These are phyloP conservation scores for Acanthochromis polyacanthus DNA, from an alignment of 2,113 vertebrate species.

Conservation along the genomic window DNA sequence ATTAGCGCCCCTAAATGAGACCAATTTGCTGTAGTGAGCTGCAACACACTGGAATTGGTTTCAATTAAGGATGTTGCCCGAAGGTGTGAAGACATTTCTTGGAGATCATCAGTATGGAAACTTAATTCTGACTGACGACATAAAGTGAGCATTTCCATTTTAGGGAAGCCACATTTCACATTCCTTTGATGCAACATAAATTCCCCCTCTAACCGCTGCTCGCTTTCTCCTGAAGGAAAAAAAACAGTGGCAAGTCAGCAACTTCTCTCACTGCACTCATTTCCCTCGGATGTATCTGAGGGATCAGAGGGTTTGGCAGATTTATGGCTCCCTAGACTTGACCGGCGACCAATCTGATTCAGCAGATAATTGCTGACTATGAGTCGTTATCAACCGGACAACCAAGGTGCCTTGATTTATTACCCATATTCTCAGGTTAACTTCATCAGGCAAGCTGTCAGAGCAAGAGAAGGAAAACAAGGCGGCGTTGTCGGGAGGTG, in stretches of 20 bases:
- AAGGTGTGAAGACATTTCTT: conserved; percentile 1
- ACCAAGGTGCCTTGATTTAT: conserved; percentile 69
- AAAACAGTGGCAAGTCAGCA: conserved; percentile 49
- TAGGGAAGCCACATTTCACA: accelerated
- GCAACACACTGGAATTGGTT: conserved; percentile 14
- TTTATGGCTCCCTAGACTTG: conserved; percentile 63
- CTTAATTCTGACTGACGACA: background rate
- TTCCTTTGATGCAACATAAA: background rate
- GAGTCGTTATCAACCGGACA: conserved; percentile 64
- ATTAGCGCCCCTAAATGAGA: conserved; percentile 14
- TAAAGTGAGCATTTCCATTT: background rate
- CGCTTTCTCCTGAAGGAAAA: background rate
- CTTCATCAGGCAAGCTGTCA: conserved; percentile 61
- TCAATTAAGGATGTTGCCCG: conserved; percentile 19
- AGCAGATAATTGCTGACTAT: conserved; percentile 72
- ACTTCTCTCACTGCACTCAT: conserved; percentile 20
- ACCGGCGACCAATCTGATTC: conserved; percentile 67
- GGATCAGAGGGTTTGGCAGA: conserved; percentile 62
- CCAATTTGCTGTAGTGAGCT: conserved; percentile 6
- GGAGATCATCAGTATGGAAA: conserved; percentile 14
- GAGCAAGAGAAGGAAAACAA: background rate
- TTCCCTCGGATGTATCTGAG: conserved; percentile 42
- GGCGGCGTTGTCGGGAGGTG: background rate
- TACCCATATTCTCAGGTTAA: conserved; percentile 57
- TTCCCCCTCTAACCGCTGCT: background rate